A percentile compares a stretch with the other conserved stretches of the same genome.
Evolutionary conservation across 2,113 vertebrate species (phyloP).

Genomic region (Dicrurus megarhynchus): DNA sequence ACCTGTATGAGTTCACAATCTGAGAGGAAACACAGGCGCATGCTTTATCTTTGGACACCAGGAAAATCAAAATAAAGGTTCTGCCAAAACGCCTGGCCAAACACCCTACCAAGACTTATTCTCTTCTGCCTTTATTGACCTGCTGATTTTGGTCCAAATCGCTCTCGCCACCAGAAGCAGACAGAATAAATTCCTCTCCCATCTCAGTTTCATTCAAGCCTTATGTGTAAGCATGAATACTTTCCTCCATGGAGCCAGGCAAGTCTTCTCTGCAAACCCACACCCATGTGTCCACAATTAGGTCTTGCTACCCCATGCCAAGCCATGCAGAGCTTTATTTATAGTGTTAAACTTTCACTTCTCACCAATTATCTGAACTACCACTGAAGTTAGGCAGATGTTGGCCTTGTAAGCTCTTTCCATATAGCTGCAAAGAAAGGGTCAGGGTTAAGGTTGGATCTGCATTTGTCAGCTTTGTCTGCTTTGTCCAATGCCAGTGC

Average conservation of each 20-base stretch:
- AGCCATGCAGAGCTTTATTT: neutral
- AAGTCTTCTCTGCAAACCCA: neutral
- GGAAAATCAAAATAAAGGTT: neutral
- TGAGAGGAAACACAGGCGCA: neutral
- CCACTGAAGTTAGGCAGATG: neutral
- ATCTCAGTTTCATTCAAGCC: neutral
- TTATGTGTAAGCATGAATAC: neutral
- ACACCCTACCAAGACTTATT: neutral
- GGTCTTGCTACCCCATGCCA: neutral
- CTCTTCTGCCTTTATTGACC: neutral
- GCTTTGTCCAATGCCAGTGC: neutral
- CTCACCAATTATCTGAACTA: conserved; percentile 9
- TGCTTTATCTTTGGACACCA: neutral
- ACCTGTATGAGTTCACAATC: neutral
- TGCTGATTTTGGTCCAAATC: neutral
- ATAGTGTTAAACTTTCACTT: conserved; percentile 19
- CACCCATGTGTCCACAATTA: neutral
- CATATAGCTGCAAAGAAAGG: neutral
- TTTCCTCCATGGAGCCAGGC: neutral
- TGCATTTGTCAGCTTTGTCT: conserved; percentile 1
- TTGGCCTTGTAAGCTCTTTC: neutral
- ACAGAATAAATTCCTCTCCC: neutral
- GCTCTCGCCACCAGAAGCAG: neutral
- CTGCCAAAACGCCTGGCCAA: neutral
- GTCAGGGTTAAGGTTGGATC: neutral